Base-by-base conservation (phyloP, 2,113 vertebrate genomes). In the Dicrurus megarhynchus region DNA sequence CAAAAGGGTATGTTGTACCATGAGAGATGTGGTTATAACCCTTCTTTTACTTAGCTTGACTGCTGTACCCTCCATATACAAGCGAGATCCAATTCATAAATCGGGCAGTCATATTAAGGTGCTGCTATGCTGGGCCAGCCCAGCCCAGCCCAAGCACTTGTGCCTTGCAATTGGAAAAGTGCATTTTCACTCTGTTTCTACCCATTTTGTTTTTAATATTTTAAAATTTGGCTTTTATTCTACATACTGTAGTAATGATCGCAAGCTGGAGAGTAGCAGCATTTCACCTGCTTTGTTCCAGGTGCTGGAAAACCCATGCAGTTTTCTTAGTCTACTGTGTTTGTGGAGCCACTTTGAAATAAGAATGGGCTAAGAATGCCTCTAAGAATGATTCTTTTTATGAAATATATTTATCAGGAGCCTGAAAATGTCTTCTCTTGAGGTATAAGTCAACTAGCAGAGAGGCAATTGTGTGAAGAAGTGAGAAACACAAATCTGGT, bases 11-110 rank as follows among this genome's bases (percentile, higher is more conserved):
- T 16, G 10, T 7, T 75, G 7, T 26, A 13, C 33, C 19, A 21
- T 24, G 16, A 37, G 6, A 76, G 6, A 41, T 28, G 14, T 52
- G 52, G 10, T 18, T 26, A 7, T 35, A 14, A 20, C 5, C 3
- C 5, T 63, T 65, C 21, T 33, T 75, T 33, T 21, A 33, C 18
- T 87, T 41, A 44, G 9, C 27, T 84, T 47, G 47, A 4, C 35
- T 68, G 7, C 39, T 52, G 7, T 1, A 10, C 5, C 60, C 3
- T 4, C 37, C 0, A 0, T 7, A 24, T 1, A 14, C 2, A 52
- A n/a, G 23, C 7, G n/a, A n/a, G 37, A 57, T 37, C 13, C 30
- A 41, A 30, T 37, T 27, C 11, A 50, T 23, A 50, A 75, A 59
- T 16, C 16, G 23, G 61, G 23, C 24, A 33, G 5, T n/a, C 8